phyloP scores from a whole-genome alignment of 2,797 vertebrate genomes.

The Mus spretus region DNA sequence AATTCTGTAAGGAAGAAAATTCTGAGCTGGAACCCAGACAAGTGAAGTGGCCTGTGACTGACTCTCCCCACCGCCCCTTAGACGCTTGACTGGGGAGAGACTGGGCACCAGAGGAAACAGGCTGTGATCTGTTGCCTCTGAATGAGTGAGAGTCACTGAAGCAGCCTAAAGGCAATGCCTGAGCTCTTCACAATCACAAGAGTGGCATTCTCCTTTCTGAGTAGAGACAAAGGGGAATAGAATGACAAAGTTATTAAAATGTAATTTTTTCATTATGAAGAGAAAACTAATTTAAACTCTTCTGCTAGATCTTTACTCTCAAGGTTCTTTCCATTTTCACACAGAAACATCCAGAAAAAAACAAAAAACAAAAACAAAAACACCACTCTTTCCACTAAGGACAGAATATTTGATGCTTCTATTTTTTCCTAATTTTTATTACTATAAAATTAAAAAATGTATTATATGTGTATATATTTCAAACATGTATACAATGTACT shows the following conservation, averaged over 20 bases:
- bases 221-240: slow-evolving; percentile 60
- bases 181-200: background rate
- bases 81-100: background rate
- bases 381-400: background rate
- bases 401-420: slow-evolving; percentile 36
- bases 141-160: background rate
- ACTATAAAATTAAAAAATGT: slow-evolving; percentile 13
- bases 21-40: background rate
- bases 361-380: too few relatives aligned
- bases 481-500: background rate
- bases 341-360: slow-evolving; percentile 6
- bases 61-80: background rate
- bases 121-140: background rate
- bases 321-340: slow-evolving; percentile 42
- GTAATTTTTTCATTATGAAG: slow-evolving; percentile 60
- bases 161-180: background rate
- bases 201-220: background rate
- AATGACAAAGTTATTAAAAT: slow-evolving; percentile 60
- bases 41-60: background rate
- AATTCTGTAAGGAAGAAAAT: slow-evolving; percentile 29
- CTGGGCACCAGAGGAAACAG: background rate
- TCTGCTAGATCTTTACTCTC: slow-evolving; percentile 31
- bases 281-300: slow-evolving; percentile 61
- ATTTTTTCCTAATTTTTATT: slow-evolving; percentile 45
- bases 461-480: background rate